These are phyloP conservation scores for Brachyalestes nurse DNA, from an alignment of 2,797 vertebrate species.

Conservation along the genomic window DNA sequence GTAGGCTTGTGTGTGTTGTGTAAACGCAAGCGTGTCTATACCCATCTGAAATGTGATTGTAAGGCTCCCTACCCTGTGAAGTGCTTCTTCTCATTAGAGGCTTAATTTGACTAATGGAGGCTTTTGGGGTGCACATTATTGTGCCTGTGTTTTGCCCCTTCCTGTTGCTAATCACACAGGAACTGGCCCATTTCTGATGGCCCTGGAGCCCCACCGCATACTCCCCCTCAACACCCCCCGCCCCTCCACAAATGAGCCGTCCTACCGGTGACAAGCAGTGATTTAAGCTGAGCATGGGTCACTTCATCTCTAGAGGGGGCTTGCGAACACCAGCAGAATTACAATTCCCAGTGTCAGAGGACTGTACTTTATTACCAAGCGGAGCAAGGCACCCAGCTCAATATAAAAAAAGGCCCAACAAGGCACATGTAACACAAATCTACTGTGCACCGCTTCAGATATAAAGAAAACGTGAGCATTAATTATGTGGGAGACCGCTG, in stretches of 20 bases:
- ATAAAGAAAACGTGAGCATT: background rate
- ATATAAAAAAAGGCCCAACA: background rate
- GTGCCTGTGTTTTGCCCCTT: conserved; percentile 34
- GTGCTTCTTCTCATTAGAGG: conserved; percentile 42
- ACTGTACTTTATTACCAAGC: conserved; percentile 29
- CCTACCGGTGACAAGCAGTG: conserved; percentile 30
- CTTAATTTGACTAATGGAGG: conserved; percentile 47
- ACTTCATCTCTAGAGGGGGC: conserved; percentile 23
- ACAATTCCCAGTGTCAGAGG: conserved; percentile 25
- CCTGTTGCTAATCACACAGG: conserved; percentile 34
- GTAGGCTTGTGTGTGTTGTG: background rate
- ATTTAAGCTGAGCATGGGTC: conserved; percentile 35
- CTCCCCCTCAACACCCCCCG: background rate
- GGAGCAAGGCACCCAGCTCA: background rate
- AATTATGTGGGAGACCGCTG: background rate
- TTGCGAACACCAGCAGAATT: conserved; percentile 5
- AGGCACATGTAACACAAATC: background rate
- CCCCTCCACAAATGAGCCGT: conserved; percentile 3
- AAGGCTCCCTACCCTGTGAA: conserved; percentile 5
- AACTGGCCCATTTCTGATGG: conserved; percentile 36
- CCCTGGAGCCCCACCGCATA: conserved; percentile 16
- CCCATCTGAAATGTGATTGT: background rate
- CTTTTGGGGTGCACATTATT: conserved; percentile 27
- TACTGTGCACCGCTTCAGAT: background rate
- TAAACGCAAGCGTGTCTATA: background rate